Conservation (phyloP, 2,113 vertebrate genomes). For the Chamaetylas fuelleborni region DNA sequence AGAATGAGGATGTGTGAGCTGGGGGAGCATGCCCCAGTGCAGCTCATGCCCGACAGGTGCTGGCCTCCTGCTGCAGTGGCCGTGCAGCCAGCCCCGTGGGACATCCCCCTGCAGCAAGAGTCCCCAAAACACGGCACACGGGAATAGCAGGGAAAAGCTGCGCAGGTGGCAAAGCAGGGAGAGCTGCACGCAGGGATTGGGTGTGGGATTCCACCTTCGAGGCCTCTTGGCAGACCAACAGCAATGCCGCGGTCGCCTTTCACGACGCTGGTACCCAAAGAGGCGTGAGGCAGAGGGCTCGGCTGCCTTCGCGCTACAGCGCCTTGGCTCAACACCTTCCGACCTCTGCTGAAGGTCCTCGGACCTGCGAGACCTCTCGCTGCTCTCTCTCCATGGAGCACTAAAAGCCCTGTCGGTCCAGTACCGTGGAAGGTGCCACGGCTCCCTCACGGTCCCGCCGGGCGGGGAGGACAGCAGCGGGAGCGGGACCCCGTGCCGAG, state of each 20-base stretch:
- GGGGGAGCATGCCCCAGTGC: too few species aligned
- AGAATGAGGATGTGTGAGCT: not conserved
- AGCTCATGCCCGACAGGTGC: not conserved
- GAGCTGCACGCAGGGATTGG: rapidly evolving
- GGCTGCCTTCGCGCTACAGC: not conserved
- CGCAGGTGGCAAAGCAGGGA: not conserved
- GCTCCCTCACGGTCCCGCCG: not conserved
- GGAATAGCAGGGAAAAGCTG: not conserved
- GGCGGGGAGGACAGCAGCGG: too few species aligned
- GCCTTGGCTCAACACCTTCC: not conserved
- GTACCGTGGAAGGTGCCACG: rapidly evolving
- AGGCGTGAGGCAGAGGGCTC: rapidly evolving
- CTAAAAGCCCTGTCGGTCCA: not conserved
- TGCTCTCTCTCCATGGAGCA: not conserved
- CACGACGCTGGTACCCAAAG: rapidly evolving
- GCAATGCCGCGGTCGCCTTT: rapidly evolving
- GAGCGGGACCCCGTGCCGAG: rapidly evolving
- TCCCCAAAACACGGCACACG: rapidly evolving
- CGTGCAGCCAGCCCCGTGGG: rapidly evolving
- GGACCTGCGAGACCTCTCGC: not conserved
- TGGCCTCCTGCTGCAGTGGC: not conserved
- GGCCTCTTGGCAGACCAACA: not conserved
- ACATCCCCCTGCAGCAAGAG: rapidly evolving
- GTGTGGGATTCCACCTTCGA: not conserved
- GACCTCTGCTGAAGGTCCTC: not conserved